These are phyloP conservation scores for Matsumurasca onukii DNA, from an alignment of 1,140 invertebrate genomes.

Conservation along the genomic window DNA sequence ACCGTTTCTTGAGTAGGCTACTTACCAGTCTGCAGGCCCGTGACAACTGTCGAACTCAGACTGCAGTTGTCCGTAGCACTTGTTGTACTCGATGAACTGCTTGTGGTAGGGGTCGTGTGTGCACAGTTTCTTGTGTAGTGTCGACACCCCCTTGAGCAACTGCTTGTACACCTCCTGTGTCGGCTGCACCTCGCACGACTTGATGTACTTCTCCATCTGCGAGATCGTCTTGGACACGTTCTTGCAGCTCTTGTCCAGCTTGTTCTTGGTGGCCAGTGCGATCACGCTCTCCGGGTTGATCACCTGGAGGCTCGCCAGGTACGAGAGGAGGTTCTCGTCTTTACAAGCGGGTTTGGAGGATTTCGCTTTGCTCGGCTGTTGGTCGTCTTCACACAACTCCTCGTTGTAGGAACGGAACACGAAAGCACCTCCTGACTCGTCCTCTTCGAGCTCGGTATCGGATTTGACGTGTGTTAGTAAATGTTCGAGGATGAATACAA, in stretches of 20 bases:
- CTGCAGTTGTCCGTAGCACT: background rate
- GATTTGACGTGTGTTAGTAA: no score
- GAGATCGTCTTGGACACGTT: background rate
- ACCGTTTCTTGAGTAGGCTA: background rate
- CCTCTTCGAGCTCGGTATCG: background rate
- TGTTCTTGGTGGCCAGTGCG: conserved; percentile 13
- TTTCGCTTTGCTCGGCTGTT: background rate
- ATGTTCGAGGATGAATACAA: no score
- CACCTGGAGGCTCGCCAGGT: background rate
- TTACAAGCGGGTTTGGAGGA: background rate
- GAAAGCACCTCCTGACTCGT: background rate
- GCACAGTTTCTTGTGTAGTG: conserved; percentile 13
- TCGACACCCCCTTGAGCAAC: background rate
- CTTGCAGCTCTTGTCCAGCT: conserved; percentile 11
- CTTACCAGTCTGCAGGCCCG: conserved; percentile 10
- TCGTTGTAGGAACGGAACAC: background rate
- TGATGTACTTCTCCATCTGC: background rate
- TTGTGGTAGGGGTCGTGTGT: background rate
- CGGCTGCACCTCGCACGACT: background rate
- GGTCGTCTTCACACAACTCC: background rate
- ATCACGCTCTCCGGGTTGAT: conserved; percentile 25
- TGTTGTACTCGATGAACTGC: conserved; percentile 6
- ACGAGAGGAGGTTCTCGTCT: background rate
- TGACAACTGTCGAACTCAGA: conserved; percentile 11
- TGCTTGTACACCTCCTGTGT: background rate